Evolutionary conservation across 2,888 invertebrate genomes (phyloP).

Genomic region (Trissolcus japonicus): DNA sequence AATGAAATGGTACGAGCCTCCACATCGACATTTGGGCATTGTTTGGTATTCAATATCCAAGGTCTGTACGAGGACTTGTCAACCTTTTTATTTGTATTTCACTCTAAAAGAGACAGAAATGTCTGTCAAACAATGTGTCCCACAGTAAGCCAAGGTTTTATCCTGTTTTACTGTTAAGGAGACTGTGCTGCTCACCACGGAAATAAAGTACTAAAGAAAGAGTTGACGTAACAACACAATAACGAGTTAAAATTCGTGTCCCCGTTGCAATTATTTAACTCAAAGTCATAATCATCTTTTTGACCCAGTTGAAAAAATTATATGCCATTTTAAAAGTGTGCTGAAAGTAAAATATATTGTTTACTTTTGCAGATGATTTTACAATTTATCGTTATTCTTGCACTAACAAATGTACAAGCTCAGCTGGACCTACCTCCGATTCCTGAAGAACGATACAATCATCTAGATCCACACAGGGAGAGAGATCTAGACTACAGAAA

Average conservation of each 20-base stretch:
- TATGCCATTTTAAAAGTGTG: not conserved
- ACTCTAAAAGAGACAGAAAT: too few species aligned
- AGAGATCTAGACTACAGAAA: constrained; percentile 65
- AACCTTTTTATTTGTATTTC: too few species aligned
- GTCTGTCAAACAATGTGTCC: too few species aligned
- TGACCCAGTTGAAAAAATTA: not conserved
- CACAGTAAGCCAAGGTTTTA: too few species aligned
- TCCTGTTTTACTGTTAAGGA: too few species aligned
- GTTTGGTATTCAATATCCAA: too few species aligned
- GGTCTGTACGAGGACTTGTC: too few species aligned
- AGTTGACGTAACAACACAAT: not conserved
- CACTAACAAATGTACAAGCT: constrained; percentile 59
- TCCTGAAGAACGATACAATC: constrained; percentile 62
- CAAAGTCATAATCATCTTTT: not conserved
- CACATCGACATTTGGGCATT: too few species aligned
- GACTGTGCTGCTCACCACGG: not conserved
- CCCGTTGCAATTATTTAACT: not conserved
- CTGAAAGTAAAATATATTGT: not conserved
- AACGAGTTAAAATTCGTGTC: not conserved
- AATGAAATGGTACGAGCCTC: too few species aligned
- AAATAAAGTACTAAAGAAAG: constrained; percentile 3
- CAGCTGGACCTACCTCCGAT: constrained; percentile 71
- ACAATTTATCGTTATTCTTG: constrained; percentile 55
- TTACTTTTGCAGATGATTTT: constrained; percentile 57
- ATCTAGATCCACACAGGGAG: constrained; percentile 54